phyloP scores from a whole-genome alignment of 2,113 vertebrate genomes.

The Varanus komodoensis region DNA sequence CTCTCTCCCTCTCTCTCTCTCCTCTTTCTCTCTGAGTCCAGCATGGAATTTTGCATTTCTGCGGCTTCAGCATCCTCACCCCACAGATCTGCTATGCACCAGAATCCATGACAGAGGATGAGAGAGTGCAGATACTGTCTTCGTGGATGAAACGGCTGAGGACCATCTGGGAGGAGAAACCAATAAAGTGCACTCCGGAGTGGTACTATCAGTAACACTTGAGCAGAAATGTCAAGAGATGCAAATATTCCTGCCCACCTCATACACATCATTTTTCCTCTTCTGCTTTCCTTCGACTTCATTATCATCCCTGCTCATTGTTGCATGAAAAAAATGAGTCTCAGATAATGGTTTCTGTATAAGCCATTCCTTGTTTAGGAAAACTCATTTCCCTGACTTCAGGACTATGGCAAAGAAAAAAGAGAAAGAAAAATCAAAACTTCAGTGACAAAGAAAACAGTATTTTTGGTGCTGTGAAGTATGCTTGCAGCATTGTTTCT shows the following conservation, averaged over 20 bases:
- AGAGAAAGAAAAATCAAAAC: not conserved
- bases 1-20: not conserved
- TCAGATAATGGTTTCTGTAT: not conserved
- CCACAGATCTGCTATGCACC: constrained; percentile 78
- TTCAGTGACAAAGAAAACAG: not conserved
- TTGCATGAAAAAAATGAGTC: not conserved
- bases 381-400: not conserved
- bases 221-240: not conserved
- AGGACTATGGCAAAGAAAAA: no score
- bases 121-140: constrained; percentile 70
- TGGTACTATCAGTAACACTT: constrained; percentile 74
- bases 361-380: not conserved
- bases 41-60: constrained; percentile 80
- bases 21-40: constrained; percentile 37
- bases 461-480: not conserved
- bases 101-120: constrained; percentile 56
- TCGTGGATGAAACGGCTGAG: constrained; percentile 74
- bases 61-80: constrained; percentile 76
- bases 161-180: constrained; percentile 77
- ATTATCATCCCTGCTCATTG: not conserved
- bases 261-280: not conserved
- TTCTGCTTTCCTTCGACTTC: not conserved
- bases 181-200: constrained; percentile 72
- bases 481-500: not conserved
- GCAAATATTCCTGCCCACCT: not conserved